These are phyloP conservation scores for Colaptes auratus DNA, from an alignment of 2,113 vertebrate genomes.

Conservation along the genomic window DNA sequence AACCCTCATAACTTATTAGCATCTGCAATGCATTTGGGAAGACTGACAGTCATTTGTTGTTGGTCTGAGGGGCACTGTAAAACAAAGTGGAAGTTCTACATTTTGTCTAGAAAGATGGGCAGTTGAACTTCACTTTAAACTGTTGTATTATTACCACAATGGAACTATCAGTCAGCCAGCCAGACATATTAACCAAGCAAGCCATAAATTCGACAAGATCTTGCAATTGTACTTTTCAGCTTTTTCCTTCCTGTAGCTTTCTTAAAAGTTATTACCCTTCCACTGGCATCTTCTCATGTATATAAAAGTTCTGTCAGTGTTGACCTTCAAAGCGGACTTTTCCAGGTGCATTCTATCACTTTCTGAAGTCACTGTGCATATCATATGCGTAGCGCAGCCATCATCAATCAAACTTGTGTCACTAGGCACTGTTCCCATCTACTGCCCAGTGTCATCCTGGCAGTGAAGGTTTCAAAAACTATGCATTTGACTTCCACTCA, in stretches of 20 bases:
- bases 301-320: constrained; percentile 44
- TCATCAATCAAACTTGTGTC: not conserved
- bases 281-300: constrained; percentile 4
- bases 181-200: constrained; percentile 53
- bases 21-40: constrained; percentile 17
- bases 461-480: not conserved
- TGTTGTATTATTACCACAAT: constrained; percentile 32
- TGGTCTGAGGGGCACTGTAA: constrained; percentile 22
- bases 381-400: not conserved
- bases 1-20: constrained; percentile 55
- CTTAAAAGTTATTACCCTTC: constrained; percentile 46
- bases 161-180: constrained; percentile 39
- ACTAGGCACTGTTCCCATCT: not conserved
- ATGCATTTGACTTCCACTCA: not conserved
- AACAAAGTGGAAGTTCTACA: constrained; percentile 15
- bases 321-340: constrained; percentile 49
- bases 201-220: constrained; percentile 35
- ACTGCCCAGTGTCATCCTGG: not conserved
- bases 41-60: not conserved
- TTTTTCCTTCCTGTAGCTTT: constrained; percentile 33
- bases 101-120: constrained; percentile 55
- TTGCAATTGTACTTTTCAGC: constrained; percentile 24
- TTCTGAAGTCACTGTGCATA: constrained; percentile 14
- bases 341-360: constrained; percentile 14
- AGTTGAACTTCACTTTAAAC: constrained; percentile 48